Base-by-base conservation (phyloP, 2,888 invertebrate genomes). In the Caenorhabditis plicata region DNA sequence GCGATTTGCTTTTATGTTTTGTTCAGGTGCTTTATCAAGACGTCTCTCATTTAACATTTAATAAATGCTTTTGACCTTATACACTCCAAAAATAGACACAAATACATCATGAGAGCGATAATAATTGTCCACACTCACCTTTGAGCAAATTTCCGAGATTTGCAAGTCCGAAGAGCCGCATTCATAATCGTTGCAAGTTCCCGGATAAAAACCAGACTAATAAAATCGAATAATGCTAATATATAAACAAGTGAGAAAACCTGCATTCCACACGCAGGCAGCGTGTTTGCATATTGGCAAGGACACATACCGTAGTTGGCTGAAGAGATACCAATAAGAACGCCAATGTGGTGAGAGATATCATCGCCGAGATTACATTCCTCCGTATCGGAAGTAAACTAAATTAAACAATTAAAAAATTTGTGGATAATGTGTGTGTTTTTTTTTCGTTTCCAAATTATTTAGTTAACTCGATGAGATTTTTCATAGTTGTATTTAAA, bases 291-390 rank as follows among this genome's bases (percentile, higher is more conserved):
- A 38, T 49, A 35, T n/a, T 53, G 50, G 44, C 74, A 74, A 19
- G 62, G 39, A 51, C 71, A 71, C 68, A 74, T 67, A 32, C 74
- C 74, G 49, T 61, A 66, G 49, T 74, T 71, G n/a, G 71, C 74
- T 26, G 64, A 60, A 3, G 74, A 50, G 19, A 74, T 46, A 0
- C 61, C 54, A 4, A 74, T 45, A 8, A 74, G 47, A 4, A 68
- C 64, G 13, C 65, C 66, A 20, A 74, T 47, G 13, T 56, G 39
- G 25, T 62, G 42, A n/a, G 52, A 27, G 4, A 73, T 19, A 15
- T 58, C 25, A 2, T 39, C 46, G 35, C 73, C 73, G 23, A 73
- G 26, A 15, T 68, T 56, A 39, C 73, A 73, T 5, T 23, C 11
- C 8, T 54, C 67, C 3, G 38, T 45, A 3, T 50, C 40, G 38